These are phyloP conservation scores for Pangasius larnaudii DNA, from an alignment of 2,797 vertebrate genomes.

Conservation along the genomic window DNA sequence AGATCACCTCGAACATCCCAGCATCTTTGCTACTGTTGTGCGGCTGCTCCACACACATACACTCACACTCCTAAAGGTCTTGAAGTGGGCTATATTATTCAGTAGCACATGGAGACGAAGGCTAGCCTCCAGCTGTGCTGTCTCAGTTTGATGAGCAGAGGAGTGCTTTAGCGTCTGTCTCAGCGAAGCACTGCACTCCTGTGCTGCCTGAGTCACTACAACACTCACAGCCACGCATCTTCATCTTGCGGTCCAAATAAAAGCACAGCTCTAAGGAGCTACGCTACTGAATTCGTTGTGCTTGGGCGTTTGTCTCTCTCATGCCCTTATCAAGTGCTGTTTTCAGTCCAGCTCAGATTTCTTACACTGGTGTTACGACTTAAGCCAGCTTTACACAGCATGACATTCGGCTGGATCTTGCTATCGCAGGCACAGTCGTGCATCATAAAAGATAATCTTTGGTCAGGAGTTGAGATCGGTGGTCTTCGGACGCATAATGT, in stretches of 20 bases:
- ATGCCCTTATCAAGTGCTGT: background rate
- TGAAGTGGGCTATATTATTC: constrained; percentile 45
- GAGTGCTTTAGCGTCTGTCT: constrained; percentile 35
- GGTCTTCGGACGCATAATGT: too few relatives aligned
- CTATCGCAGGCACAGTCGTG: background rate
- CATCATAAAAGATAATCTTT: background rate
- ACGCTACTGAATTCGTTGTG: background rate
- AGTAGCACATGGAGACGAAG: constrained; percentile 20
- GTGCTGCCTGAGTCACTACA: constrained; percentile 33
- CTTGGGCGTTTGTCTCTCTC: constrained; percentile 7
- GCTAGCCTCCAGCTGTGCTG: constrained; percentile 45
- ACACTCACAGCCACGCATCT: constrained; percentile 28
- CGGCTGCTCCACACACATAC: background rate
- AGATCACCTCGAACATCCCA: background rate
- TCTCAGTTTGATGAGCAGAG: constrained; percentile 46
- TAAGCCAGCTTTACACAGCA: background rate
- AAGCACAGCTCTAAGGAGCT: constrained; percentile 18
- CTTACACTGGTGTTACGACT: background rate
- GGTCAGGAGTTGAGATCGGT: too few relatives aligned
- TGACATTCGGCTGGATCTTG: background rate
- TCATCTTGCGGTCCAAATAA: constrained; percentile 33
- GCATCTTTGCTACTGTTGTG: background rate
- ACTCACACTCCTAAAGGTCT: constrained; percentile 24
- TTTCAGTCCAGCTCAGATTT: background rate
- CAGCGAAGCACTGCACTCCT: constrained; percentile 5